Evolutionary conservation across 2,797 vertebrate genomes (phyloP), one percentile per base, ranked within the genome.

Genomic region (Salarias fasciatus): DNA sequence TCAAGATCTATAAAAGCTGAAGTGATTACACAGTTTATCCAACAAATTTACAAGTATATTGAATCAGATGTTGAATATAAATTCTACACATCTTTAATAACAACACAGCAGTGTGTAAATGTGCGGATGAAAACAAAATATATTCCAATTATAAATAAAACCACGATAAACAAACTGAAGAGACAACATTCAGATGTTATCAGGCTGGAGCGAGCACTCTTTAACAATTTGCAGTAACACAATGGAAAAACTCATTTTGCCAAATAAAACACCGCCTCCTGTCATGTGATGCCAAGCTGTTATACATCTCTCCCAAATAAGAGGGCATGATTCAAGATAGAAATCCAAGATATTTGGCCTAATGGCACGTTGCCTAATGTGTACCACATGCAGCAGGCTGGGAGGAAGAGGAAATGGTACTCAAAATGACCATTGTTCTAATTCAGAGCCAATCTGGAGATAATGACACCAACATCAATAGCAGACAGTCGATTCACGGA

Each of bases 401-500:
- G 45, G 65, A 88, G 87, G 82, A 86, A 86, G 60, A 88, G 87
- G 90, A 92, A 89, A 84, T 83, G 69, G 81, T 79, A 78, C 86
- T 90, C 86, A 80, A 88, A 91, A 88, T 86, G 82, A 86, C 84
- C 86, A 91, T 91, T 91, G 89, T 89, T 93, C 88, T 89, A 90
- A 91, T 92, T 94, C 93, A 93, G 91, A 92, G 87, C 83, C 91
- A 92, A 93, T 94, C 92, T 90, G 88, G 91, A 94, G 93, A 89
- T 84, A 92, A 93, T 90, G 88, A 83, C 90, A 92, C 79, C 72
- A 65, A 83, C 93, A 92, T 95, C 94, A 93, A 95, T 94, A 94
- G 92, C 86, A 87, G 75, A 78, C 74, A 89, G 90, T 94, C 94
- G 78, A 95, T 95, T 86, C 69, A 40, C 38, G 57, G 90, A 92